Percentiles rank a stretch among this genome's conserved stretches.
phyloP scores from a whole-genome alignment of 2,888 invertebrate species.

The Allophyes oxyacanthae region DNA sequence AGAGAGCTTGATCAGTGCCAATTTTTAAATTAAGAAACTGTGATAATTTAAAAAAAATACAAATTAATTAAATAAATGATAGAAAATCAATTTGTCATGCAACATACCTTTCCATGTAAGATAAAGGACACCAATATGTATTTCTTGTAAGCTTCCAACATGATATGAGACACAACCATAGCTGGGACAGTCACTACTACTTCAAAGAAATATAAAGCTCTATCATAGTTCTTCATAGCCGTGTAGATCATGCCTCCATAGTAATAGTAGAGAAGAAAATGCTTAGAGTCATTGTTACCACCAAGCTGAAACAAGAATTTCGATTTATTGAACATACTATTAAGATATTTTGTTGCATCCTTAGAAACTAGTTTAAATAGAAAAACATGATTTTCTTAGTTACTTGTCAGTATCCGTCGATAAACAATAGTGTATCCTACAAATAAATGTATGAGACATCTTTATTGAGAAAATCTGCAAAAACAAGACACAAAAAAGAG shows the following conservation, averaged over 20 bases:
- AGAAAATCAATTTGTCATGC: conserved; percentile 16
- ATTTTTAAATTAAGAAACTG: no score
- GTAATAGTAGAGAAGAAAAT: conserved; percentile 98
- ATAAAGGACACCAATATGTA: conserved; percentile 97
- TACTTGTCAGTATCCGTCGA: no score
- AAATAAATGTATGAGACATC: no score
- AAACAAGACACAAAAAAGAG: no score
- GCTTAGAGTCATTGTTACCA: conserved; percentile 95
- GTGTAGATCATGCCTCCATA: conserved; percentile 99
- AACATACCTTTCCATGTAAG: conserved; percentile 95
- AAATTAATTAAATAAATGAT: background rate
- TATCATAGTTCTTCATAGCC: conserved; percentile 96
- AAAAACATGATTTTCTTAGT: no score
- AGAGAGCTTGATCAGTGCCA: no score
- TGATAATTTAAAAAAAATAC: no score
- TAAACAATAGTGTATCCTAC: no score
- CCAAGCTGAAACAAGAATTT: conserved; percentile 87
- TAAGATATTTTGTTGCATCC: background rate
- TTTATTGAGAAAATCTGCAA: no score
- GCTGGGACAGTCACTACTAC: conserved; percentile 98
- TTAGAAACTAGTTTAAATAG: background rate
- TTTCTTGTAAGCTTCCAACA: conserved; percentile 99
- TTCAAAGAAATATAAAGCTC: conserved; percentile 98
- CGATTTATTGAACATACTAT: no score
- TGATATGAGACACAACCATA: conserved; percentile 97